Evolutionary conservation across 2,113 vertebrate genomes (phyloP).

Genomic region (Tiliqua scincoides): DNA sequence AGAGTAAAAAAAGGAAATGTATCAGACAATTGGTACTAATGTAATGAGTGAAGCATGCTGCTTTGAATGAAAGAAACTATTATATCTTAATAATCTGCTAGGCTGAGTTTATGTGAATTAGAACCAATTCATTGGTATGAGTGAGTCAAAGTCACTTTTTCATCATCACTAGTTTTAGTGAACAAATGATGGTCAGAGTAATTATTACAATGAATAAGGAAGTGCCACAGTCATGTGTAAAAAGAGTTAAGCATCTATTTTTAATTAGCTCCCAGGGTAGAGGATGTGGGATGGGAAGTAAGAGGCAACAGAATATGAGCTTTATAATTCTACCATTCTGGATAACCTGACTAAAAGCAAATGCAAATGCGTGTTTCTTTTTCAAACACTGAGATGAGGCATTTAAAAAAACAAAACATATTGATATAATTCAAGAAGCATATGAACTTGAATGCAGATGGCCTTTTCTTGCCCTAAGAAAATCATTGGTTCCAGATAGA

Average conservation of each 20-base stretch:
- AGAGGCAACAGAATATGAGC: neutral
- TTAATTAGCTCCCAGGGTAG: conserved; percentile 42
- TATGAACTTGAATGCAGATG: neutral
- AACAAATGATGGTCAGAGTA: conserved; percentile 48
- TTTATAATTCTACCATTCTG: neutral
- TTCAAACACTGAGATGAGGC: conserved; percentile 29
- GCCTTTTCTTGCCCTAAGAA: conserved; percentile 3
- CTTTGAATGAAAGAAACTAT: conserved; percentile 66
- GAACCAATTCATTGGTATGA: conserved; percentile 57
- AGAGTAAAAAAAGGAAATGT: conserved; percentile 52
- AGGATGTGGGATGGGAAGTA: neutral
- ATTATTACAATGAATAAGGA: conserved; percentile 58
- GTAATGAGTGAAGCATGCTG: conserved; percentile 48
- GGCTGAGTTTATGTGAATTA: conserved; percentile 41
- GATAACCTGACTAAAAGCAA: neutral
- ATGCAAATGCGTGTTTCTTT: neutral
- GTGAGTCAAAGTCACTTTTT: conserved; percentile 46
- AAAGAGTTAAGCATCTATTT: conserved; percentile 46
- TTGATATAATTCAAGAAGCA: neutral
- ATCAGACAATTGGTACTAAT: conserved; percentile 42
- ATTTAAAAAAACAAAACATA: neutral
- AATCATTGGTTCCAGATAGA: conserved; percentile 5
- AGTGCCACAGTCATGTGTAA: conserved; percentile 48
- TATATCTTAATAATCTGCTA: conserved; percentile 55
- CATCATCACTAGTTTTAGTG: conserved; percentile 54